These are phyloP conservation scores for Terrapene triunguis DNA, from an alignment of 2,113 vertebrate species.

Conservation along the genomic window DNA sequence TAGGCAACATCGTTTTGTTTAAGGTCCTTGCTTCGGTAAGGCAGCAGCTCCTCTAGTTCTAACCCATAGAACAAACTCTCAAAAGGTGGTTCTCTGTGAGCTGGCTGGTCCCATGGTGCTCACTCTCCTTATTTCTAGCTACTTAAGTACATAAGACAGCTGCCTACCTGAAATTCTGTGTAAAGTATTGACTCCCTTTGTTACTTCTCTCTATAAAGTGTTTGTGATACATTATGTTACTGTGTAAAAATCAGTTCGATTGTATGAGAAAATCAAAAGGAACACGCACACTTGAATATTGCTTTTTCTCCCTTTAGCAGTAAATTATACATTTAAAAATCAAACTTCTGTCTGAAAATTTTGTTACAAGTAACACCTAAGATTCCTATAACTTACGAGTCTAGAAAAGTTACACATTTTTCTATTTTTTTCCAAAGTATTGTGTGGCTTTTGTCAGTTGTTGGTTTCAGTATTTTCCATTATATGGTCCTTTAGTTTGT, in stretches of 20 bases:
- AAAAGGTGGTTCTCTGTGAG: background rate
- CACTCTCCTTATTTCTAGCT: background rate
- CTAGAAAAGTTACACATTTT: background rate
- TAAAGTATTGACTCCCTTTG: slow-evolving; percentile 48
- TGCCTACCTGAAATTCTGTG: slow-evolving; percentile 61
- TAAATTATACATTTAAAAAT: slow-evolving; percentile 11
- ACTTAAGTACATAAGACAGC: slow-evolving; percentile 44
- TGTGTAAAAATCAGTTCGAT: slow-evolving; percentile 37
- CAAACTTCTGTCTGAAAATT: background rate
- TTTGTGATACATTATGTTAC: slow-evolving; percentile 36
- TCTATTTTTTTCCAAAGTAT: background rate
- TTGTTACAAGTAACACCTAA: background rate
- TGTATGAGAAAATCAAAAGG: slow-evolving; percentile 29
- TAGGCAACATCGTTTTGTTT: background rate
- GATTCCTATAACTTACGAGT: background rate
- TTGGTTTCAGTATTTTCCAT: background rate
- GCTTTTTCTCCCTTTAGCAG: slow-evolving; percentile 9
- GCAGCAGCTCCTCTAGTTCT: background rate
- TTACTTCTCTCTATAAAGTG: slow-evolving; percentile 58
- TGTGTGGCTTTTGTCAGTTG: background rate
- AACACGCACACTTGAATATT: background rate
- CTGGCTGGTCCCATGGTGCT: background rate
- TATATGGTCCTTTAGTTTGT: background rate
- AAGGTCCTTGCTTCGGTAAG: background rate
- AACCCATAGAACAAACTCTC: background rate